These are phyloP conservation scores for Mylabris sibirica DNA, from an alignment of 2,888 invertebrate genomes.

Conservation along the genomic window DNA sequence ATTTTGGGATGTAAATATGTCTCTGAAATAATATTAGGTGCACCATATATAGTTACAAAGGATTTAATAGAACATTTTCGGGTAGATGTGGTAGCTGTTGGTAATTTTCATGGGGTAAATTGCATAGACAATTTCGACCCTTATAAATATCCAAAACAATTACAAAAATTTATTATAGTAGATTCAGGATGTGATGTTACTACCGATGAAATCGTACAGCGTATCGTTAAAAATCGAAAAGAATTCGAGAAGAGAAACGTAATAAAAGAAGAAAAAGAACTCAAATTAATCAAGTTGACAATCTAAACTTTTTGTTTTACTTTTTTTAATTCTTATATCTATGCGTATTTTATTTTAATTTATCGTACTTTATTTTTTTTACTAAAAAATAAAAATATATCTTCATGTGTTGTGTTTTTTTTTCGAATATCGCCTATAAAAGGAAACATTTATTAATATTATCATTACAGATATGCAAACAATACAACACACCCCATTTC, in stretches of 20 bases:
- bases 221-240: slow-evolving; percentile 91
- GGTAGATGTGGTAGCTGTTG: slow-evolving; percentile 84
- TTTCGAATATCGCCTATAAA: neutral
- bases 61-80: slow-evolving; percentile 93
- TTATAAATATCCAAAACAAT: slow-evolving; percentile 82
- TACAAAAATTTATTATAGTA: slow-evolving; percentile 75
- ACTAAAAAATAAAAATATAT: neutral
- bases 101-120: slow-evolving; percentile 76
- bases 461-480: slow-evolving; percentile 54
- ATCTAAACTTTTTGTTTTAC: neutral
- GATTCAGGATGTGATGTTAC: slow-evolving; percentile 91
- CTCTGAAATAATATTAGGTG: slow-evolving; percentile 97
- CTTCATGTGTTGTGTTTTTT: neutral
- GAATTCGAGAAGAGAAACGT: slow-evolving; percentile 88
- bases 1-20: slow-evolving; percentile 98
- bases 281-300: slow-evolving; percentile 44
- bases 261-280: slow-evolving; percentile 91
- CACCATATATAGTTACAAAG: slow-evolving; percentile 91
- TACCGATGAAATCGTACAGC: slow-evolving; percentile 92
- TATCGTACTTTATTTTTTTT: neutral
- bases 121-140: slow-evolving; percentile 86
- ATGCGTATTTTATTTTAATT: neutral
- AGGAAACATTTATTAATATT: neutral
- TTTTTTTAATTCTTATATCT: neutral
- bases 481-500: slow-evolving; percentile 20